Evolutionary conservation across 1,140 invertebrate species (phyloP).

Genomic region (Piezodorus guildinii): DNA sequence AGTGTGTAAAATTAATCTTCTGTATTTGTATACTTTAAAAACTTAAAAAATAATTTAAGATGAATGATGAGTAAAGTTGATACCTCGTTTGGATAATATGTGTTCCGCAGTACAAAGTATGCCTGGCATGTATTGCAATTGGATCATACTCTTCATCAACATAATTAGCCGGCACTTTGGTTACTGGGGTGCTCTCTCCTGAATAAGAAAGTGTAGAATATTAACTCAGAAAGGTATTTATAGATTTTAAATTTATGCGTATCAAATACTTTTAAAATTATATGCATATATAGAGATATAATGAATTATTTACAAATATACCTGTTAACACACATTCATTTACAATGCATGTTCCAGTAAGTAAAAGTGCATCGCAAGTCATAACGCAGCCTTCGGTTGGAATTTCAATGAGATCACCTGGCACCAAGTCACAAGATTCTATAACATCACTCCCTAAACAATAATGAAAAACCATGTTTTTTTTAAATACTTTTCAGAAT

Average conservation of each 20-base stretch:
- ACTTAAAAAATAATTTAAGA: too few species aligned
- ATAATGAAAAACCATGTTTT: too few species aligned
- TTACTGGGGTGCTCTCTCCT: conserved; percentile 71
- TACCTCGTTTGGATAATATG: conserved; percentile 80
- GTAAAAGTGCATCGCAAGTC: conserved; percentile 77
- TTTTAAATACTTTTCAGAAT: too few species aligned
- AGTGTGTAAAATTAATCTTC: too few species aligned
- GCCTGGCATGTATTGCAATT: conserved; percentile 52
- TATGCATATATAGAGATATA: too few species aligned
- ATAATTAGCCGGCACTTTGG: conserved; percentile 56
- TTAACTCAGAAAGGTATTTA: too few species aligned
- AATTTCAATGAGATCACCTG: conserved; percentile 76
- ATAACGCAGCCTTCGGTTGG: conserved; percentile 71
- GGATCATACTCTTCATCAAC: conserved; percentile 43
- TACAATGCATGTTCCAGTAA: conserved; percentile 79
- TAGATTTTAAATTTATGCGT: too few species aligned
- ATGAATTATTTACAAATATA: neutral
- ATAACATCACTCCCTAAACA: conserved; percentile 37
- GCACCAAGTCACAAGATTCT: conserved; percentile 45
- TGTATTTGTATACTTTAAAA: too few species aligned
- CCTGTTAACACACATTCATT: conserved; percentile 85
- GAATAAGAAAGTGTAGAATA: conserved; percentile 11
- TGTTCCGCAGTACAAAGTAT: conserved; percentile 85
- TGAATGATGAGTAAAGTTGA: too few species aligned
- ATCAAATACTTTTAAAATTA: too few species aligned